Evolutionary conservation across 2,113 vertebrate species (phyloP).

Genomic region (Paramormyrops kingsleyae): DNA sequence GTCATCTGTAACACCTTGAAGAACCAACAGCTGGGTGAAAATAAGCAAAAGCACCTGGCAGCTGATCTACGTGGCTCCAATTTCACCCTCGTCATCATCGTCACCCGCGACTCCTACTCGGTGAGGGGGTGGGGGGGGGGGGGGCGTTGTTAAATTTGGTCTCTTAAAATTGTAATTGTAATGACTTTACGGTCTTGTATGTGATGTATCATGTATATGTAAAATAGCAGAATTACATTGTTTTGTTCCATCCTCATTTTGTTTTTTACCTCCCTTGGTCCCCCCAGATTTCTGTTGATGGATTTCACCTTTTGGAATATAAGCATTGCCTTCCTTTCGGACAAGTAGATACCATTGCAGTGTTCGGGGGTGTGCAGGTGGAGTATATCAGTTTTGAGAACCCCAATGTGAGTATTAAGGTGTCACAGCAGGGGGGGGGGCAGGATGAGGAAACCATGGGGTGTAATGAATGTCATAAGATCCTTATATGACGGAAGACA

Average conservation of each 20-base stretch:
- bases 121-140: conserved; percentile 40
- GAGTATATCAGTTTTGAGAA: conserved; percentile 51
- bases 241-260: background rate
- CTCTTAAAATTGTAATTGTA: background rate
- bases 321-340: conserved; percentile 49
- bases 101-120: conserved; percentile 49
- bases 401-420: conserved; percentile 38
- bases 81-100: conserved; percentile 62
- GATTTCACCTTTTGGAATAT: conserved; percentile 46
- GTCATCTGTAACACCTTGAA: conserved; percentile 66
- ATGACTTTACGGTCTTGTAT: background rate
- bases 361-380: conserved; percentile 54
- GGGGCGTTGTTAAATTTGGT: background rate
- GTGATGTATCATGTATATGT: background rate
- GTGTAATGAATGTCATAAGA: background rate
- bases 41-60: conserved; percentile 57
- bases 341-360: conserved; percentile 39
- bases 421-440: background rate
- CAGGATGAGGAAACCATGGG: background rate
- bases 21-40: conserved; percentile 48
- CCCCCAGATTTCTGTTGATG: conserved; percentile 61
- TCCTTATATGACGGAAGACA: background rate
- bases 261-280: background rate
- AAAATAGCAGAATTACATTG: background rate
- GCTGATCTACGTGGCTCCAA: conserved; percentile 43